These are phyloP conservation scores for Bombus consobrinus DNA, from an alignment of 1,140 invertebrate genomes.

Conservation along the genomic window DNA sequence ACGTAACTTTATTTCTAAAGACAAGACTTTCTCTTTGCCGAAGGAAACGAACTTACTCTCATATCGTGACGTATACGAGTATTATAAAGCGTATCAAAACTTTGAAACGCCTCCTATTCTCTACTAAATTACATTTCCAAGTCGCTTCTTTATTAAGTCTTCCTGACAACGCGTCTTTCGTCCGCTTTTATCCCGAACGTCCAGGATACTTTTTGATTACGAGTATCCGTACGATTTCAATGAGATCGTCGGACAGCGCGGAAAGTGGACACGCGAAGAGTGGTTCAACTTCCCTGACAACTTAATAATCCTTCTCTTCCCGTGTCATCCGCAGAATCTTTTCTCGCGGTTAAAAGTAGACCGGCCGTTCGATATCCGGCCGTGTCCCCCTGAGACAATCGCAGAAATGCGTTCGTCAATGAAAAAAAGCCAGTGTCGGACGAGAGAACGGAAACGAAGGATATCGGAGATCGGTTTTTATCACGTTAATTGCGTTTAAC, in stretches of 20 bases:
- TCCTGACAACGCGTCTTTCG: conserved; percentile 3
- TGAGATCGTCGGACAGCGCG: conserved; percentile 55
- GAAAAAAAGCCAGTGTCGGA: conserved; percentile 7
- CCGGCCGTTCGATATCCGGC: conserved; percentile 35
- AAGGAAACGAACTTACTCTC: neutral
- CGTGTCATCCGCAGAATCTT: conserved; percentile 64
- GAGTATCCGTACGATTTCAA: conserved; percentile 58
- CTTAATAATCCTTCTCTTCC: conserved; percentile 65
- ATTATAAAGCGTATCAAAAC: neutral
- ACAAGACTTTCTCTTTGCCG: neutral
- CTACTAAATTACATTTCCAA: neutral
- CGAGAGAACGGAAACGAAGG: neutral
- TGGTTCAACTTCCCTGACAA: conserved; percentile 52
- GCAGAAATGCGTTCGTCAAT: conserved; percentile 30
- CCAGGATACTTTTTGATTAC: conserved; percentile 65
- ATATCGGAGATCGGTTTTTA: conserved; percentile 2
- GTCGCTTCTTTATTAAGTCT: neutral
- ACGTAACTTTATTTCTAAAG: neutral
- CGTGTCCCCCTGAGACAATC: conserved; percentile 27
- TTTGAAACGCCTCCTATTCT: neutral
- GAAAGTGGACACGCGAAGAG: conserved; percentile 59
- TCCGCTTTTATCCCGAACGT: neutral
- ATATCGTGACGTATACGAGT: neutral
- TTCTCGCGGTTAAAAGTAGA: conserved; percentile 42
- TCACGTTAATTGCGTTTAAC: conserved; percentile 4